Percentiles rank a stretch among this genome's conserved stretches.
phyloP scores from a whole-genome alignment of 2,113 vertebrate species.

The Choloepus hoffmanni region DNA sequence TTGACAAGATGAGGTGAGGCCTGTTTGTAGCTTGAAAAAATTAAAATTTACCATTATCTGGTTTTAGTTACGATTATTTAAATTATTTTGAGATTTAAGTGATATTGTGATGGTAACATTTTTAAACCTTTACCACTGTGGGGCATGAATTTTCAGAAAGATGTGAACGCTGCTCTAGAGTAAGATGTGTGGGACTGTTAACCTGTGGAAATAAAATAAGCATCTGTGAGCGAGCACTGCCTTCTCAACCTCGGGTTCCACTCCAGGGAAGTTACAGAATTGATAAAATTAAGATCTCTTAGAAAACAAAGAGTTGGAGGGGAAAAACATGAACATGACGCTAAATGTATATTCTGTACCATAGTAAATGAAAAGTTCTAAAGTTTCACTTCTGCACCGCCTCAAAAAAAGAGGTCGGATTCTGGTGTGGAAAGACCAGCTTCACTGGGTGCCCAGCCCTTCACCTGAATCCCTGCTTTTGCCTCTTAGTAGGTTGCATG shows the following conservation, averaged over 20 bases:
- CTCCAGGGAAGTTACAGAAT: neutral
- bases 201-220: neutral
- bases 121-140: conserved; percentile 11
- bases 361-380: conserved; percentile 3
- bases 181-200: neutral
- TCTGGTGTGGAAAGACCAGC: neutral
- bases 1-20: neutral
- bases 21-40: neutral
- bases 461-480: neutral
- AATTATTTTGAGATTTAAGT: neutral
- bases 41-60: neutral
- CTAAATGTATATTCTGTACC: neutral
- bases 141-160: neutral
- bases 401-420: neutral
- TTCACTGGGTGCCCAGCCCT: neutral
- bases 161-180: neutral
- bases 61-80: neutral
- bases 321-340: neutral
- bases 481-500: neutral
- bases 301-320: neutral
- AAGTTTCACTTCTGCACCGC: neutral
- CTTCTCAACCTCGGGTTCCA: neutral
- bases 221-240: neutral
- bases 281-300: neutral
- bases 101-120: neutral